Evolutionary conservation across 2,797 vertebrate genomes (phyloP), one percentile per base, ranked within the genome.

Genomic region (Meda fulgida): DNA sequence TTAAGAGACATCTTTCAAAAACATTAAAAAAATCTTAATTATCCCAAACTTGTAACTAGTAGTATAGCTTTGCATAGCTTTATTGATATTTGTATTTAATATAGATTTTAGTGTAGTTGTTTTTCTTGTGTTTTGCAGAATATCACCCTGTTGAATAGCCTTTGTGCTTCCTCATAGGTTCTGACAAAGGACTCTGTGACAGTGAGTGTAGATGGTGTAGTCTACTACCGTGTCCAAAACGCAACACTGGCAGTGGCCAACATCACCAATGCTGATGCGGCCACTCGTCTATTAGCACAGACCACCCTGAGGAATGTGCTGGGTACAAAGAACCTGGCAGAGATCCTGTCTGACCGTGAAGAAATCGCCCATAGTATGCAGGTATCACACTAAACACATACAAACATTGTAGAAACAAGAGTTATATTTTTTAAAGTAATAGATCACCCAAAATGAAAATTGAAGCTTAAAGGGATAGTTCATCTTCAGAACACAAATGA

Each of bases 111-210:
- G 23, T 58, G 23, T 58, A 21, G 53, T 8, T 78, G 7, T 67
- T 16, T 79, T 21, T 29, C 4, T 79, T 43, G 23, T 84, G 18
- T 69, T 19, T 31, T 5, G 29, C 26, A 48, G 31, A 46, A 63
- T 31, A 65, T 55, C 48, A 60, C 26, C 26, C 21, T 48, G 0
- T 14, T 55, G 21, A 53, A 40, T 14, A 53, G 8, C 53, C 29
- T 71, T 10, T 78, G 9, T 26, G 69, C 31, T 48, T 67, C 11
- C 26, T 11, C 83, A 0, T 46, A 99, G 98, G 96, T 99, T 87
- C 91, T 99, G 92, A 99, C 98, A 19, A 99, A 97, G 92, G 98
- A 99, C 89, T 99, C 98, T 0, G 98, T 99, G 92, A 98, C 97
- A 0, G 79, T 99, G 29, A 97, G 97, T 0, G 98, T 99, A 60